These are phyloP conservation scores for Melikaiella ostensackeni DNA, from an alignment of 2,888 invertebrate species.

Conservation along the genomic window DNA sequence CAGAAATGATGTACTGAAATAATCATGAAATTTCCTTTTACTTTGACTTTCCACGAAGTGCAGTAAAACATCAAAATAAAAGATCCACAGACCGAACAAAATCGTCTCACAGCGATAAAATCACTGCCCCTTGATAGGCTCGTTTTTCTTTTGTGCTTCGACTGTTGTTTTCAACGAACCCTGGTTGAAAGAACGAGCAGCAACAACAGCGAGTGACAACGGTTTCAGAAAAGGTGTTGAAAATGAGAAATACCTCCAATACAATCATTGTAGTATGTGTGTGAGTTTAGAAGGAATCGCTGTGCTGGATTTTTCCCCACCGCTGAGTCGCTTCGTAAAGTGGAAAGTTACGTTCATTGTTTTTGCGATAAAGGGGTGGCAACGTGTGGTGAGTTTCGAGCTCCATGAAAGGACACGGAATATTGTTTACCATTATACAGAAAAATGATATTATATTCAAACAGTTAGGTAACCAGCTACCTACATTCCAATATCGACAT, in stretches of 20 bases:
- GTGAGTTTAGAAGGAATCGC: not conserved
- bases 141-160: constrained; percentile 4
- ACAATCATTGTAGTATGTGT: constrained; percentile 3
- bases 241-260: constrained; percentile 15
- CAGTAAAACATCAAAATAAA: not conserved
- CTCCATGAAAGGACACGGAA: constrained; percentile 21
- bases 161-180: not conserved
- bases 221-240: constrained; percentile 26
- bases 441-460: constrained; percentile 5
- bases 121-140: not conserved
- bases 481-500: not conserved
- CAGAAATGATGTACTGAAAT: too few relatives aligned
- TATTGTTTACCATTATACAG: constrained; percentile 16
- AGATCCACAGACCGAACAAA: constrained; percentile 15
- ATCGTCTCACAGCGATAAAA: not conserved
- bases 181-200: constrained; percentile 12
- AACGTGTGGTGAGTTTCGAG: constrained; percentile 23
- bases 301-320: constrained; percentile 30
- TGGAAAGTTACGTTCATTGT: constrained; percentile 54
- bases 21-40: not conserved
- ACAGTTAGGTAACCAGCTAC: not conserved
- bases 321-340: constrained; percentile 44
- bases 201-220: not conserved
- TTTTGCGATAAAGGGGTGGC: constrained; percentile 39
- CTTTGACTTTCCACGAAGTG: not conserved